These are phyloP conservation scores for Dendronephthya gigantea DNA, from an alignment of 64 coral and sea anemone genomes.

Conservation along the genomic window DNA sequence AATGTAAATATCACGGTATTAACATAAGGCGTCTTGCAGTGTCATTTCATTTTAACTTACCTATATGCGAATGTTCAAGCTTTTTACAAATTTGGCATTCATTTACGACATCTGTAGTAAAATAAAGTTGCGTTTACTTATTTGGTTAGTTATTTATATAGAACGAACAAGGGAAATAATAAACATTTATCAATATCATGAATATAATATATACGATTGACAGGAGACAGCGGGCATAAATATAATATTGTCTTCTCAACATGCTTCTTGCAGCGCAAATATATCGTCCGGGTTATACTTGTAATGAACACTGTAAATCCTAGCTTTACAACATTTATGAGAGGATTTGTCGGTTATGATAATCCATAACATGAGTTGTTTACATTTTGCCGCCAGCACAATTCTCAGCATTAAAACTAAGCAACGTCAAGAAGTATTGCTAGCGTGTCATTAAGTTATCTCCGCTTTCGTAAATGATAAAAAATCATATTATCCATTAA, in stretches of 20 bases:
- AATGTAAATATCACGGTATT: neutral
- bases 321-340: neutral
- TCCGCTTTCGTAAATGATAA: neutral
- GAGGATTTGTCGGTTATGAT: neutral
- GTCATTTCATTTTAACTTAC: conserved; percentile 44
- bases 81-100: conserved; percentile 83
- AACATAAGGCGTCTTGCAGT: neutral
- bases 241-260: neutral
- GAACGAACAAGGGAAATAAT: neutral
- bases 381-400: neutral
- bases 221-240: neutral
- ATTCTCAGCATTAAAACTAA: neutral
- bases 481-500: neutral
- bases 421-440: neutral
- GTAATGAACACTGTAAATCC: neutral
- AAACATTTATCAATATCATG: neutral
- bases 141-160: neutral
- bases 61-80: conserved; percentile 83
- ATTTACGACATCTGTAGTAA: conserved; percentile 65
- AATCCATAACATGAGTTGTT: neutral
- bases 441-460: neutral
- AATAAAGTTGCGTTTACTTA: conserved; percentile 13
- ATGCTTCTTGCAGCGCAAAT: no score
- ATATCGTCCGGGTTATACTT: no score
- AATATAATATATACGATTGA: neutral